phyloP scores from a whole-genome alignment of 2,888 invertebrate species.

The Patella caerulea region DNA sequence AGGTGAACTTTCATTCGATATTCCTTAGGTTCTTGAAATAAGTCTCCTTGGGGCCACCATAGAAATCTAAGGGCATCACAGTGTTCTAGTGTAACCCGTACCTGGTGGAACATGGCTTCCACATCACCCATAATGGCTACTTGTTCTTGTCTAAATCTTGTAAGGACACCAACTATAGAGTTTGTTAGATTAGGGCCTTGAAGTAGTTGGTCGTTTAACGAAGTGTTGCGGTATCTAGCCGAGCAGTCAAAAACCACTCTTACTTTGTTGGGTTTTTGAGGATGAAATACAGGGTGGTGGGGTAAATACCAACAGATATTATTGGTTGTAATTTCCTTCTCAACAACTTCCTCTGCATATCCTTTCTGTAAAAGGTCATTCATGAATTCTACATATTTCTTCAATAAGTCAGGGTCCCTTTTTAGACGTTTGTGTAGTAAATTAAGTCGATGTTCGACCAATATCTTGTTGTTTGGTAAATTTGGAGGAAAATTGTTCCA shows the following conservation, averaged over 20 bases:
- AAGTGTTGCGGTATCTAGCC: slow-evolving; percentile 31
- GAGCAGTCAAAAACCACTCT: slow-evolving; percentile 37
- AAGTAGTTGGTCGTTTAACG: slow-evolving; percentile 36
- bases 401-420: not conserved
- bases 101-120: slow-evolving; percentile 29
- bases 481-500: not conserved
- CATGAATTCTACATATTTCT: slow-evolving; percentile 19
- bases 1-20: slow-evolving; percentile 11
- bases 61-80: slow-evolving; percentile 31
- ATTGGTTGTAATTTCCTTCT: not conserved
- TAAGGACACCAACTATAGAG: slow-evolving; percentile 36
- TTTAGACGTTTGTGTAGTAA: slow-evolving; percentile 3
- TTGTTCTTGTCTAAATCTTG: slow-evolving; percentile 38
- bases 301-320: slow-evolving; percentile 1
- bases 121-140: slow-evolving; percentile 39
- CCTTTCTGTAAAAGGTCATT: slow-evolving; percentile 9
- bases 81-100: slow-evolving; percentile 11
- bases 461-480: not conserved
- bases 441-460: not conserved
- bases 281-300: slow-evolving; percentile 5
- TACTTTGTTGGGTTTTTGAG: slow-evolving; percentile 11
- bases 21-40: not conserved
- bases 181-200: slow-evolving; percentile 45
- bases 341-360: slow-evolving; percentile 15
- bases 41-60: slow-evolving; percentile 31